phyloP scores from a whole-genome alignment of 2,888 invertebrate genomes.

The Clepsis dumicolana region DNA sequence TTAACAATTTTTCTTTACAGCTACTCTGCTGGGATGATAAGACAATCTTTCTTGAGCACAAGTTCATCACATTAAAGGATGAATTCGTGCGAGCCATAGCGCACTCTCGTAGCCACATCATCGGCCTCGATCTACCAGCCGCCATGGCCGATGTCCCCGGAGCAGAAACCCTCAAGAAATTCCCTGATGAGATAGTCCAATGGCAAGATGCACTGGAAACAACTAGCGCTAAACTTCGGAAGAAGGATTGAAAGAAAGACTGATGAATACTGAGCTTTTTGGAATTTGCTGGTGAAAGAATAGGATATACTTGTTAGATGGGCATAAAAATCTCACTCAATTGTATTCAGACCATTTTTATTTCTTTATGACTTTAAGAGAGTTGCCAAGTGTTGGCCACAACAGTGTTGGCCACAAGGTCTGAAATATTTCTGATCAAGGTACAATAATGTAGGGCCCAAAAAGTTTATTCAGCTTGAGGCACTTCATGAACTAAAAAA shows the following conservation, averaged over 20 bases:
- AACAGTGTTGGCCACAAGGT: not conserved
- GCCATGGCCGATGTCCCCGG: slow-evolving; percentile 6
- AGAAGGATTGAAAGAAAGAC: slow-evolving; percentile 9
- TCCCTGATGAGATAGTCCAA: slow-evolving; percentile 20
- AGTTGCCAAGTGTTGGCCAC: no score
- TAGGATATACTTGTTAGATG: not conserved
- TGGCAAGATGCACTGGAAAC: slow-evolving; percentile 18
- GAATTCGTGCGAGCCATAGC: slow-evolving; percentile 16
- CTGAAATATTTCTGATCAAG: not conserved
- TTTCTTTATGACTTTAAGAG: no score
- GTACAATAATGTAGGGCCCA: not conserved
- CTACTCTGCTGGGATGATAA: slow-evolving; percentile 21
- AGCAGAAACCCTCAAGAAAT: slow-evolving; percentile 1
- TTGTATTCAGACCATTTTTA: no score
- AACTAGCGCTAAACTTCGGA: slow-evolving; percentile 15
- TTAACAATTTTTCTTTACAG: slow-evolving; percentile 7
- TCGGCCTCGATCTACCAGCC: slow-evolving; percentile 14
- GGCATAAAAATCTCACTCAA: no score
- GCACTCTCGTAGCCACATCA: slow-evolving; percentile 15
- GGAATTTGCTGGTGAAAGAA: not conserved
- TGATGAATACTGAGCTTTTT: not conserved
- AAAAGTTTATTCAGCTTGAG: not conserved
- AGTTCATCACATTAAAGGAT: slow-evolving; percentile 18
- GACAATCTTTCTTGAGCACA: slow-evolving; percentile 27
- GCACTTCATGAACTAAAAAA: no score